Conservation (phyloP, 2,888 invertebrate genomes). For the Automeris io region DNA sequence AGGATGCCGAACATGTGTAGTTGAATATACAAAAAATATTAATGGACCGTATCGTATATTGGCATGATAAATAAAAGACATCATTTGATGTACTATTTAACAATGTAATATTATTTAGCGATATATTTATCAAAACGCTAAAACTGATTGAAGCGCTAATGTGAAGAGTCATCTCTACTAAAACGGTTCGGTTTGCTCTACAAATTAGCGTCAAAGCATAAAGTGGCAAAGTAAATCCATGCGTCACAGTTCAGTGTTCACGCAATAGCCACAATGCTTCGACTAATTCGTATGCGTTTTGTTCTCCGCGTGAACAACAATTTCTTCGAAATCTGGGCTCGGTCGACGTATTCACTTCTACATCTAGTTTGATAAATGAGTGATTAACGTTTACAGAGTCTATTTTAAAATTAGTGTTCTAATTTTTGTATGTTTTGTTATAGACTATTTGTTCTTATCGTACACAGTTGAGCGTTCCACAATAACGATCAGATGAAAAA, state of each 20-base stretch:
- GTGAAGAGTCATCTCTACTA: conserved; percentile 25
- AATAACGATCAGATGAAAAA: no score
- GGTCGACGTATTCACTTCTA: background rate
- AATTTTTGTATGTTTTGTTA: background rate
- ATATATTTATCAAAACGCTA: conserved; percentile 1
- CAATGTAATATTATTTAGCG: background rate
- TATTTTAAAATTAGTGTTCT: conserved; percentile 5
- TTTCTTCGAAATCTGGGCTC: background rate
- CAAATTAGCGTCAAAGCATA: conserved; percentile 35
- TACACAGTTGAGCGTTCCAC: no score
- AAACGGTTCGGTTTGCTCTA: conserved; percentile 32
- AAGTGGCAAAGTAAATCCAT: conserved; percentile 43
- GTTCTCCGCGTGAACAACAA: background rate
- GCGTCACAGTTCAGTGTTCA: conserved; percentile 34
- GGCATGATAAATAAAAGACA: background rate
- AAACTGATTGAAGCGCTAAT: conserved; percentile 23
- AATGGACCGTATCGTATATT: background rate
- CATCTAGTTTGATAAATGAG: background rate
- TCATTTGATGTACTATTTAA: background rate
- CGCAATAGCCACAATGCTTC: conserved; percentile 18
- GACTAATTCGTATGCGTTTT: conserved; percentile 22
- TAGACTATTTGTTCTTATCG: no score
- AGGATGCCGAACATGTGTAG: background rate
- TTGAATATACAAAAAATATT: background rate
- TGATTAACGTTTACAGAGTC: background rate